These are phyloP conservation scores for Hymenopus coronatus DNA, from an alignment of 2,888 invertebrate genomes.

Conservation along the genomic window DNA sequence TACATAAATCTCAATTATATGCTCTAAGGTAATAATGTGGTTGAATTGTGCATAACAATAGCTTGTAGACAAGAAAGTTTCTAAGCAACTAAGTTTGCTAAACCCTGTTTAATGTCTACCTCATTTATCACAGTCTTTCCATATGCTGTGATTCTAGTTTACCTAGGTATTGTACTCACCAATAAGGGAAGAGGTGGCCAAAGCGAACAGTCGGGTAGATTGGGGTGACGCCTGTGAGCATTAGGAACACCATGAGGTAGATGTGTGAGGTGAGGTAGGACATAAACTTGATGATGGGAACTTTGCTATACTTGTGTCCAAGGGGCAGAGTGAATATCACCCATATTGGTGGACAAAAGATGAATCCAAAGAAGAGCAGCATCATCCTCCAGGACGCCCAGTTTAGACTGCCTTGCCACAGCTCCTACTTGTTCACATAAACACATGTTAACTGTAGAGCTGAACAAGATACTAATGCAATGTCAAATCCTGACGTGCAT, in stretches of 20 bases:
- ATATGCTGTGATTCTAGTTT: too few relatives aligned
- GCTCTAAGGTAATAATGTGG: too few relatives aligned
- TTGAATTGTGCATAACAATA: too few relatives aligned
- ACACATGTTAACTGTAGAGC: background rate
- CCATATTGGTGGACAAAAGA: constrained; percentile 96
- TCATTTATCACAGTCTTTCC: too few relatives aligned
- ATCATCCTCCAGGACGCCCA: constrained; percentile 96
- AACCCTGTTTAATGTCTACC: too few relatives aligned
- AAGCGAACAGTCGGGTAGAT: constrained; percentile 75
- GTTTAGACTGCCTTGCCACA: constrained; percentile 95
- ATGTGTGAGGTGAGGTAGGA: constrained; percentile 98
- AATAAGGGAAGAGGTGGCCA: constrained; percentile 73
- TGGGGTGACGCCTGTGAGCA: constrained; percentile 86
- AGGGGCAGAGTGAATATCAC: constrained; percentile 91
- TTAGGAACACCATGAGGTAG: constrained; percentile 90
- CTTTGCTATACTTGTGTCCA: constrained; percentile 94
- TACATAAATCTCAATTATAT: too few relatives aligned
- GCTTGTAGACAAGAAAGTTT: too few relatives aligned
- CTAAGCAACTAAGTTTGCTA: too few relatives aligned
- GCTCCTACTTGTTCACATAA: constrained; percentile 62
- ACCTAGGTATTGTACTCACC: constrained; percentile 47
- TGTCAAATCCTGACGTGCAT: too few relatives aligned
- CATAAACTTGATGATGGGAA: constrained; percentile 99
- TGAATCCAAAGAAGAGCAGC: constrained; percentile 86
- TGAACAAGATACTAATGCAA: too few relatives aligned